phyloP scores from a whole-genome alignment of 2,113 vertebrate genomes.

The Cyanoderma ruficeps region DNA sequence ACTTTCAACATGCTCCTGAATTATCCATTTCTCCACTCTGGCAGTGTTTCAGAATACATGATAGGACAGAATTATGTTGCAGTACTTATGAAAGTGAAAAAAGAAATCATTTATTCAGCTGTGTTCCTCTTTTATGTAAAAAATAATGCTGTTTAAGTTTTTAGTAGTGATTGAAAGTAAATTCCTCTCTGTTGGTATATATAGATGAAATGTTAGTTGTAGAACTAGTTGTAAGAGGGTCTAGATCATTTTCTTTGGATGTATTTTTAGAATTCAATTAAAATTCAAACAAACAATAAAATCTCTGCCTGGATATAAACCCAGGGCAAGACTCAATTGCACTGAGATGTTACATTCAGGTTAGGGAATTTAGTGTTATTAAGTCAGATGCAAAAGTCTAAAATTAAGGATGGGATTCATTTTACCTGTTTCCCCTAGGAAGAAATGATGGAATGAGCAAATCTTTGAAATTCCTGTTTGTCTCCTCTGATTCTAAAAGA shows the following conservation, averaged over 20 bases:
- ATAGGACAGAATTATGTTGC: not conserved
- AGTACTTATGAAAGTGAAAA: not conserved
- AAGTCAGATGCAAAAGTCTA: not conserved
- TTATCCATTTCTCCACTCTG: not conserved
- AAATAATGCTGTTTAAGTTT: not conserved
- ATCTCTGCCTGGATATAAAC: not conserved
- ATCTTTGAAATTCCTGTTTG: not conserved
- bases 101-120: not conserved
- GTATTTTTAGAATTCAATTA: not conserved
- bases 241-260: not conserved
- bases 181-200: not conserved
- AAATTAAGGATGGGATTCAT: conserved; percentile 5
- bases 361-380: not conserved
- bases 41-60: not conserved
- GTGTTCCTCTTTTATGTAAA: not conserved
- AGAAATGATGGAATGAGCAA: not conserved
- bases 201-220: not conserved
- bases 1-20: not conserved
- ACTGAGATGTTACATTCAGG: not conserved
- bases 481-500: not conserved
- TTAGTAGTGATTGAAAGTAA: not conserved
- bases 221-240: not conserved
- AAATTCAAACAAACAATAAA: conserved; percentile 1
- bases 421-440: not conserved
- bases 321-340: not conserved